Base-by-base conservation (phyloP, 2,113 vertebrate genomes). In the Sturnira hondurensis region DNA sequence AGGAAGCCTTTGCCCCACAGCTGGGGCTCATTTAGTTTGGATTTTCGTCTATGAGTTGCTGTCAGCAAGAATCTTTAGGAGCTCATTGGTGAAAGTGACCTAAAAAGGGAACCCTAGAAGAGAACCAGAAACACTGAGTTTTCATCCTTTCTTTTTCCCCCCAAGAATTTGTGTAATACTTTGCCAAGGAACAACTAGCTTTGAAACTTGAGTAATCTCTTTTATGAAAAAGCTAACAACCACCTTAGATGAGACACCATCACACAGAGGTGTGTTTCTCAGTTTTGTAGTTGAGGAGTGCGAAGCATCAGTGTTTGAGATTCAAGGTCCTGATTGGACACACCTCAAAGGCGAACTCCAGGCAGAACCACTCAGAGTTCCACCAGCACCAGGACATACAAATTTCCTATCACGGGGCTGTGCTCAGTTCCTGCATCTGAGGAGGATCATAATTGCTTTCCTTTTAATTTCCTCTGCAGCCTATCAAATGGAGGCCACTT, bases 31-130 rank as follows among this genome's bases (percentile, higher is more conserved):
- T 97, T 97, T 95, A 47, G 65, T 93, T 94, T 94, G 71, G 28
- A 93, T 94, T 95, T 94, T 95, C 81, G 89, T 96, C 89, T 97
- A 63, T 84, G 97, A 96, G 93, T 92, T 96, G 80, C 81, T 96
- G 95, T 96, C 96, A 96, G 84, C 10, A 36, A 94, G 93, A 86
- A 96, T 89, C 68, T 95, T 76, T 86, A 92, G 88, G 89, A 86
- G 78, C 68, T 97, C 94, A 95, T 68, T 96, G 91, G 92, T 91
- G 86, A 97, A 94, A 92, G 67, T 96, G 88, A 80, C 86, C 52
- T 80, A 76, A 89, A 96, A 65, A 84, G 71, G 38, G 78, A 78
- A 77, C 94, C 87, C 71, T 22, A 65, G 74, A 89, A 81, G 61
- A 61, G 38, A 85, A 84, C 24, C 22, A 52, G 20, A 54, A 71